These are phyloP conservation scores for Cotesia chilonis DNA, from an alignment of 1,140 invertebrate species.

Conservation along the genomic window DNA sequence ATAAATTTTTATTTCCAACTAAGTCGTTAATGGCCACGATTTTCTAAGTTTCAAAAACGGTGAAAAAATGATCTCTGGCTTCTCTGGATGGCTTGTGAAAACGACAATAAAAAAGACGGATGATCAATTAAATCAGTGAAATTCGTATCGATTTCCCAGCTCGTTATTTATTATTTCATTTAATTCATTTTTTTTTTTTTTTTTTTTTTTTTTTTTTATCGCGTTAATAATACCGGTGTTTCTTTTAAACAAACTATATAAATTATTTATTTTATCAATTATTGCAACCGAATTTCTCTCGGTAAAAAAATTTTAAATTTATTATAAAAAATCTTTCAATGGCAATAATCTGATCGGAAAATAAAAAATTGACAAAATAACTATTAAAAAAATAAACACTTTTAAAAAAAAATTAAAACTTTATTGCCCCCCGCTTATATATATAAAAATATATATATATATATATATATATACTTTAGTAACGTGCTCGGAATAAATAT, in stretches of 20 bases:
- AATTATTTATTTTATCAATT: slow-evolving; percentile 27
- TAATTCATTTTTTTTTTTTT: neutral
- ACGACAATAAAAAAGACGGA: neutral
- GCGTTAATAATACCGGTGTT: neutral
- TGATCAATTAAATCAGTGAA: slow-evolving; percentile 21
- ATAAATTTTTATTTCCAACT: no score
- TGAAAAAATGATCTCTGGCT: no score
- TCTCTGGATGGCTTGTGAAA: no score
- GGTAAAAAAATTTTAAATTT: neutral
- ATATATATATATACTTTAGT: no score
- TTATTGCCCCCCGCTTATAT: slow-evolving; percentile 22
- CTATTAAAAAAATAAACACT: neutral
- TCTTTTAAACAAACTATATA: neutral
- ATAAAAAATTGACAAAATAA: neutral
- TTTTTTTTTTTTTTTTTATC: neutral
- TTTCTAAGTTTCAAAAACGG: no score
- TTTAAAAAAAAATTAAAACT: neutral
- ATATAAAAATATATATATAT: neutral
- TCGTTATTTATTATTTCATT: neutral
- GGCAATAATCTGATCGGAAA: neutral
- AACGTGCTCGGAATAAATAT: slow-evolving; percentile 59
- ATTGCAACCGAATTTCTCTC: slow-evolving; percentile 27
- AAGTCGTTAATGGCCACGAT: no score
- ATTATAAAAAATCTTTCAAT: neutral
- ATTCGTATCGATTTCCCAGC: slow-evolving; percentile 7